Percentiles rank a stretch among this genome's conserved stretches.
These are phyloP conservation scores for Percina caprodes DNA, from an alignment of 2,113 vertebrate species.

Conservation along the genomic window DNA sequence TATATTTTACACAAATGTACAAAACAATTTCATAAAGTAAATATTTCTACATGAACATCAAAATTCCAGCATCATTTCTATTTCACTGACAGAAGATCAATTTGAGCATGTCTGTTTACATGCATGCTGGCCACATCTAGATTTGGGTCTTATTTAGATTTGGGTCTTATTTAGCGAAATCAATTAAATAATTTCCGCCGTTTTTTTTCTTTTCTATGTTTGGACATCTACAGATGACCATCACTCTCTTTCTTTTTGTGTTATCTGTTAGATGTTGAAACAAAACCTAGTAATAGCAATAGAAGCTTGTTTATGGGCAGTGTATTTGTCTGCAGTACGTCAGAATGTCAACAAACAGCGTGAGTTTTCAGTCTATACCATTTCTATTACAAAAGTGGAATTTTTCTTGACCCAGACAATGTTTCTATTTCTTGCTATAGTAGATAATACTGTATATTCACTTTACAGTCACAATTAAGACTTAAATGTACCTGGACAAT, in stretches of 20 bases:
- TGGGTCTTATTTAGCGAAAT: neutral
- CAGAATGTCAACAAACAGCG: neutral
- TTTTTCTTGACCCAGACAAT: neutral
- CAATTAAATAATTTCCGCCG: neutral
- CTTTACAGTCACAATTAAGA: constrained; percentile 24
- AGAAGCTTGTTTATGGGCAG: neutral
- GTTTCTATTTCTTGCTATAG: neutral
- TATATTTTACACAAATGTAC: constrained; percentile 40
- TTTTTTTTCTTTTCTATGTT: neutral
- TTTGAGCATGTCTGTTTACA: neutral
- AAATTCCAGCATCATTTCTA: neutral
- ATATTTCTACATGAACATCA: constrained; percentile 25
- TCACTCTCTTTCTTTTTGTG: neutral
- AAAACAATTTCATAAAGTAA: constrained; percentile 26
- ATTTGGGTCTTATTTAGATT: constrained; percentile 6
- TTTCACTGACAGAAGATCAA: constrained; percentile 22
- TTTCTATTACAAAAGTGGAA: neutral
- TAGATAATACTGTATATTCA: constrained; percentile 48
- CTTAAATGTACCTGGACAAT: neutral
- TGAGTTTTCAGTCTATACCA: neutral
- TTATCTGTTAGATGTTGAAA: neutral
- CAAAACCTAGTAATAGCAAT: neutral
- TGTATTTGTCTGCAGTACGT: neutral
- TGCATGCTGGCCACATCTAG: neutral
- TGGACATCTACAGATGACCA: constrained; percentile 5